Conservation (phyloP, 2,797 vertebrate genomes). For the Falco peregrinus region DNA sequence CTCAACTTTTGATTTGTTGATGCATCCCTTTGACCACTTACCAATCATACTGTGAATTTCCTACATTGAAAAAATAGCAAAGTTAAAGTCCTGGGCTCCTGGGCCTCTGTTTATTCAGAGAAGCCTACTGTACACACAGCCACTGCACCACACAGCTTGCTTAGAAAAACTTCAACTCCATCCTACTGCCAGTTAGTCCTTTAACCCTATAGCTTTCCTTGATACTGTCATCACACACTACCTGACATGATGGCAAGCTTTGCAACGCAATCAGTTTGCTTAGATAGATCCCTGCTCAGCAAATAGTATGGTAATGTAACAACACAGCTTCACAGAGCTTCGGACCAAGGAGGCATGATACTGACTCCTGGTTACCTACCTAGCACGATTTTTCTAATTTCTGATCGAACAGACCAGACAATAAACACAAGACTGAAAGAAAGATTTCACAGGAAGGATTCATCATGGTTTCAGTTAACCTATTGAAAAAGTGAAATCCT, state of each 20-base stretch:
- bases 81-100: neutral
- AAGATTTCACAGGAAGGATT: neutral
- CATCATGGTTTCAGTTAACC: neutral
- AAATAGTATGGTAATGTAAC: neutral
- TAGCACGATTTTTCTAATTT: neutral
- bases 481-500: neutral
- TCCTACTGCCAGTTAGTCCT: neutral
- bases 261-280: neutral
- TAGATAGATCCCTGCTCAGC: neutral
- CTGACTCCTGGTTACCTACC: neutral
- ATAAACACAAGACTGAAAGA: neutral
- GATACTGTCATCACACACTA: neutral
- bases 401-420: neutral
- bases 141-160: neutral
- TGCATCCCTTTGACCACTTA: neutral
- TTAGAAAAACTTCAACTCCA: neutral
- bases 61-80: neutral
- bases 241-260: neutral
- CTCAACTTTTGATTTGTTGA: neutral
- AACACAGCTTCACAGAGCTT: neutral
- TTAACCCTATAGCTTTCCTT: neutral
- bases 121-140: neutral
- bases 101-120: slow-evolving; percentile 25
- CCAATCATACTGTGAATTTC: neutral
- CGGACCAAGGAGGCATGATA: neutral